Evolutionary conservation across 1,140 invertebrate genomes (phyloP).

Genomic region (Listronotus oregonensis): DNA sequence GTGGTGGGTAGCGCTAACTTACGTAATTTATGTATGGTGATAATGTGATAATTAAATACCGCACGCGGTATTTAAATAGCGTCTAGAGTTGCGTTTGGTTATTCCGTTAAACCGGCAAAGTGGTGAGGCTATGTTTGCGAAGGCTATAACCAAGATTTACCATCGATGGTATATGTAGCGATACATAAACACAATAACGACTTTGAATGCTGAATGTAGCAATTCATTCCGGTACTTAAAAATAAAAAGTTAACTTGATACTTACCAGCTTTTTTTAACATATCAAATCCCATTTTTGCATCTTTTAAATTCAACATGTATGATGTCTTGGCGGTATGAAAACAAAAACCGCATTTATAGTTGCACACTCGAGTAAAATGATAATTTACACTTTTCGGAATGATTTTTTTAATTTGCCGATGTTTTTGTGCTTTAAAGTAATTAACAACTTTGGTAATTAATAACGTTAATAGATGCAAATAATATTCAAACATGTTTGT

Average conservation of each 20-base stretch:
- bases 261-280: conserved; percentile 53
- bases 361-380: conserved; percentile 58
- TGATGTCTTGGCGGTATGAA: conserved; percentile 58
- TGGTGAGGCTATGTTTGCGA: too few species aligned
- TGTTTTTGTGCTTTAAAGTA: not conserved
- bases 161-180: too few species aligned
- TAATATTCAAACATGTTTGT: not conserved
- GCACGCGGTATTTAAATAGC: too few species aligned
- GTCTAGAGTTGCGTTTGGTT: too few species aligned
- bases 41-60: too few species aligned
- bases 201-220: too few species aligned
- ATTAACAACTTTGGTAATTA: not conserved
- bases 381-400: conserved; percentile 57
- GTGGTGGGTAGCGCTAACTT: too few species aligned
- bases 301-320: conserved; percentile 53
- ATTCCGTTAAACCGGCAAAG: too few species aligned
- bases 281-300: conserved; percentile 53
- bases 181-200: too few species aligned
- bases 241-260: conserved; percentile 6
- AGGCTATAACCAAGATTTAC: too few species aligned
- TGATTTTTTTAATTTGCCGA: conserved; percentile 15
- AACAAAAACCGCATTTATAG: conserved; percentile 58
- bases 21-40: too few species aligned
- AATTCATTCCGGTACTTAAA: too few species aligned
- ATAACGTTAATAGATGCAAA: not conserved